phyloP scores from a whole-genome alignment of 2,888 invertebrate genomes.

The Iphiclides podalirius region DNA sequence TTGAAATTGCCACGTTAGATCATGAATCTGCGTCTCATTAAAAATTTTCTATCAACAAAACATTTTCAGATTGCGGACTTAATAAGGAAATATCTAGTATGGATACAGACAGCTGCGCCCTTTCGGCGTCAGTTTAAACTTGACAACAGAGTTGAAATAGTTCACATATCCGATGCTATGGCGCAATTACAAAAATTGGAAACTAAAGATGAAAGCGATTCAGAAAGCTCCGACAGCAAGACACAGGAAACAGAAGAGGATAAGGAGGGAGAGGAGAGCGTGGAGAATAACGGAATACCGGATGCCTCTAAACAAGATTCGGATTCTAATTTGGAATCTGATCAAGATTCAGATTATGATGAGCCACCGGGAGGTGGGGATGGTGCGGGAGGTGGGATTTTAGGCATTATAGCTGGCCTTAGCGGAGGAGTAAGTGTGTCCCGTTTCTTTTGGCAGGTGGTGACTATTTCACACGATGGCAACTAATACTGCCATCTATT shows the following conservation, averaged over 20 bases:
- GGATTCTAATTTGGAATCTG: slow-evolving; percentile 35
- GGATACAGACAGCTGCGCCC: slow-evolving; percentile 1
- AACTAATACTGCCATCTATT: too few relatives aligned
- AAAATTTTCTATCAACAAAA: too few relatives aligned
- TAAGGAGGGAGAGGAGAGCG: slow-evolving; percentile 34
- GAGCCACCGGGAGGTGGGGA: slow-evolving; percentile 65
- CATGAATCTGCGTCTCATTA: too few relatives aligned
- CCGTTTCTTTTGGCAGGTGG: background rate
- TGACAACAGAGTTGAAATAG: slow-evolving; percentile 52
- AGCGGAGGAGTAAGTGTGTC: slow-evolving; percentile 65
- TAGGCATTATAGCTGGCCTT: slow-evolving; percentile 65
- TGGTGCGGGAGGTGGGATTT: slow-evolving; percentile 68
- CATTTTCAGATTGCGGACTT: background rate
- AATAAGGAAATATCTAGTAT: background rate
- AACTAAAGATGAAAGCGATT: slow-evolving; percentile 31
- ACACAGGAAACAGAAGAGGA: slow-evolving; percentile 40
- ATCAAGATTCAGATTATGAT: slow-evolving; percentile 48
- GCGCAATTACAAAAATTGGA: slow-evolving; percentile 49
- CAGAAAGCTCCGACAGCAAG: slow-evolving; percentile 30
- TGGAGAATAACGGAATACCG: slow-evolving; percentile 20
- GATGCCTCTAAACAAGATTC: slow-evolving; percentile 45
- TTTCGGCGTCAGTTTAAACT: slow-evolving; percentile 41
- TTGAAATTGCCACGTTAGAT: too few relatives aligned
- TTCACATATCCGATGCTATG: slow-evolving; percentile 40
- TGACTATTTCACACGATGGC: too few relatives aligned